A percentile compares a stretch with the other conserved stretches of the same genome.
These are phyloP conservation scores for Orchesella cincta DNA, from an alignment of 1,140 invertebrate genomes.

Conservation along the genomic window DNA sequence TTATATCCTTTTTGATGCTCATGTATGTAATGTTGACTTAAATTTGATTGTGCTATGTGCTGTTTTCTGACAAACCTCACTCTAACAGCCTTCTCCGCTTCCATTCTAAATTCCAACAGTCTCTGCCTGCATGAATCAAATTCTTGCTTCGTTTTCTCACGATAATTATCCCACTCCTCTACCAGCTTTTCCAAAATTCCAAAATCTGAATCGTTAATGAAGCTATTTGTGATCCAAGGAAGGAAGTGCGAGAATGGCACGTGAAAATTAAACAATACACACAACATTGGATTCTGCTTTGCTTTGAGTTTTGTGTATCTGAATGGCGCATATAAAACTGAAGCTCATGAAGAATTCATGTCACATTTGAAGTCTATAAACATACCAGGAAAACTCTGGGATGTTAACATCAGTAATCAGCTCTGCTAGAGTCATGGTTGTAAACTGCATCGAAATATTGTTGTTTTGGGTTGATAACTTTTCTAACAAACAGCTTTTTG, in stretches of 20 bases:
- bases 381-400: conserved; percentile 36
- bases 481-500: conserved; percentile 31
- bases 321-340: no score
- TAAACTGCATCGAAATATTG: conserved; percentile 25
- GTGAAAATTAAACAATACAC: background rate
- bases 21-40: background rate
- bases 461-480: conserved; percentile 19
- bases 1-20: no score
- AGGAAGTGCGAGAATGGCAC: conserved; percentile 6
- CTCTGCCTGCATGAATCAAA: background rate
- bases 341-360: no score
- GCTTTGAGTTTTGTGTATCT: no score
- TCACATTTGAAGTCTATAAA: no score
- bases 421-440: conserved; percentile 17
- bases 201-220: conserved; percentile 42
- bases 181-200: conserved; percentile 12
- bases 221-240: conserved; percentile 22
- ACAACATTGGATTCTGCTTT: no score
- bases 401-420: conserved; percentile 23
- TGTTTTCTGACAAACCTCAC: background rate
- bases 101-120: background rate
- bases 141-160: conserved; percentile 3
- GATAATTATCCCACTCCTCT: conserved; percentile 34
- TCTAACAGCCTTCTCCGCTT: background rate
- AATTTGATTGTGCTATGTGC: background rate